Percentiles rank a stretch among this genome's conserved stretches.
phyloP scores from a whole-genome alignment of 64 coral and sea anemone species.

The Dendrophyllia cribrosa region DNA sequence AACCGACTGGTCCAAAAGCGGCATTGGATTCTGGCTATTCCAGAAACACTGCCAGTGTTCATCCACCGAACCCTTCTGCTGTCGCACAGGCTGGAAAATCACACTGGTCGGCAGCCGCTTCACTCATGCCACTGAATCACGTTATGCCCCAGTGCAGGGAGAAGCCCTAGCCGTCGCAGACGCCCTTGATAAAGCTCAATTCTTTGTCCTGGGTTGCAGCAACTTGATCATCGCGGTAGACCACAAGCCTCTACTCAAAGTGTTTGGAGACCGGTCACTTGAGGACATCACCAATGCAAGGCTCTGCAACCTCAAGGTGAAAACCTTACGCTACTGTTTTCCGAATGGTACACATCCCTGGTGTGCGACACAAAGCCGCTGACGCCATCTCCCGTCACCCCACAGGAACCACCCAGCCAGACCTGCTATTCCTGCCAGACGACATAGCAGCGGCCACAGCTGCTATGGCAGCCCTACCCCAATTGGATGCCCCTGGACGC shows the following conservation, averaged over 20 bases:
- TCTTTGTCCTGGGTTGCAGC: slow-evolving; percentile 51
- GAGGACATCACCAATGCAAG: slow-evolving; percentile 32
- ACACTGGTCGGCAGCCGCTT: slow-evolving; percentile 62
- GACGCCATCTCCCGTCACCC: slow-evolving; percentile 16
- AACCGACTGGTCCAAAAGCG: slow-evolving; percentile 42
- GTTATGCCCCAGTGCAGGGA: slow-evolving; percentile 50
- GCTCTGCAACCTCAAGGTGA: slow-evolving; percentile 34
- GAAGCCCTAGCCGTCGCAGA: slow-evolving; percentile 61
- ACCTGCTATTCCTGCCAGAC: neutral
- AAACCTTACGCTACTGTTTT: slow-evolving; percentile 23
- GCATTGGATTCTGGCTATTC: slow-evolving; percentile 62
- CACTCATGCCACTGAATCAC: slow-evolving; percentile 60
- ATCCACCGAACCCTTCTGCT: slow-evolving; percentile 34
- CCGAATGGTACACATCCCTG: slow-evolving; percentile 24
- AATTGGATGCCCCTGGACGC: neutral
- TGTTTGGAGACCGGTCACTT: slow-evolving; percentile 42
- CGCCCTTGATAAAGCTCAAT: slow-evolving; percentile 45
- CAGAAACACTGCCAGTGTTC: slow-evolving; percentile 41
- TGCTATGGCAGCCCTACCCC: neutral
- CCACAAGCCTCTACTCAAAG: slow-evolving; percentile 57
- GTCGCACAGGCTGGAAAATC: slow-evolving; percentile 48
- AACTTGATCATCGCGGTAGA: slow-evolving; percentile 57
- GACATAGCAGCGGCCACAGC: neutral
- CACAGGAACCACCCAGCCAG: neutral
- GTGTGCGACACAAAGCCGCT: slow-evolving; percentile 16